Base-by-base conservation (phyloP, 2,888 invertebrate genomes). In the Spilarctia lutea region DNA sequence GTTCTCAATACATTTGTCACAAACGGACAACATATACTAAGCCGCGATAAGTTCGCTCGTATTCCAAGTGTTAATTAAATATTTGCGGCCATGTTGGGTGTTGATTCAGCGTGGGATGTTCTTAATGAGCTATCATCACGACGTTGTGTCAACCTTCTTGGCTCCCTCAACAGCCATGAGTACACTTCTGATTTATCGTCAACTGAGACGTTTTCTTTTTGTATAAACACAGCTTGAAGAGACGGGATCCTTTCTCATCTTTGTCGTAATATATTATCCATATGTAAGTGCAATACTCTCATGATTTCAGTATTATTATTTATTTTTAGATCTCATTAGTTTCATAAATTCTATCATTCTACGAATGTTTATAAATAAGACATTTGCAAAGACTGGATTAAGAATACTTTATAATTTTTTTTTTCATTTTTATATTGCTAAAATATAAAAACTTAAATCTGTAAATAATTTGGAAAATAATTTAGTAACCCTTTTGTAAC, bases 91-190 rank as follows among this genome's bases (percentile, higher is more conserved):
- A 76, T 77, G 75, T 77, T 77, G 78, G 74, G 77, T 77, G 75
- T 77, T 77, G 78, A 74, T 68, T 68, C 33, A 69, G 82, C 83
- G 85, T 84, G 86, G 83, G 80, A 83, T 70, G 85, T 80, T 83
- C 80, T 85, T 89, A 90, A 90, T 90, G 88, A 89, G 87, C 85
- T 86, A 89, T 89, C 87, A 87, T 87, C 87, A 84, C 83, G 81
- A 73, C 76, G 77, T 81, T 80, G 72, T 83, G 84, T 85, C 84
- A 85, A 83, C 81, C 52, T 33, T 66, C 52, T 42, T 56, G 72
- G 81, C 84, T 82, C 79, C 87, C 82, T 83, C 81, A 73, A 85
- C 86, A 86, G 84, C 65, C 78, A 77, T 84, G 56, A 76, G 68
- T 76, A 56, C 76, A 70, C 78, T 78, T 71, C 80, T 84, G 78